These are phyloP conservation scores for Papilio demoleus DNA, from an alignment of 2,888 invertebrate genomes.

Conservation along the genomic window DNA sequence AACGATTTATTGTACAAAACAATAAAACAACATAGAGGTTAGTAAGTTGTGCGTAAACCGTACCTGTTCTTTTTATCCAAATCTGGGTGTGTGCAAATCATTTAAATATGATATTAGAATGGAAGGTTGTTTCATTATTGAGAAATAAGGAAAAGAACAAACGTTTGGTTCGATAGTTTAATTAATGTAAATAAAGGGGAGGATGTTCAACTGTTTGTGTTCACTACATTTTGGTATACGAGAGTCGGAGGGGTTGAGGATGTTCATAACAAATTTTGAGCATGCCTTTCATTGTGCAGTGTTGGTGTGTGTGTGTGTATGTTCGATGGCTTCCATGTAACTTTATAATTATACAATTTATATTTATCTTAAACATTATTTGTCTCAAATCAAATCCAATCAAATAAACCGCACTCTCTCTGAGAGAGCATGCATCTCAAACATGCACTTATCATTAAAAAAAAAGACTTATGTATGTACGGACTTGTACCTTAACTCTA, in stretches of 20 bases:
- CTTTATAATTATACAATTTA: conserved; percentile 37
- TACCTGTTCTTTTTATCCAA: conserved; percentile 43
- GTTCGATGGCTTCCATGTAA: conserved; percentile 39
- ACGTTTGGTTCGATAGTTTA: conserved; percentile 66
- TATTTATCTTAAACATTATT: conserved; percentile 44
- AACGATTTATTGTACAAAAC: conserved; percentile 69
- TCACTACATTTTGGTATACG: conserved; percentile 60
- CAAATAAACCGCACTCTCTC: conserved; percentile 68
- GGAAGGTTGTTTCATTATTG: conserved; percentile 41
- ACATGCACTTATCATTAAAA: conserved; percentile 65
- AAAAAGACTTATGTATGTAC: conserved; percentile 69
- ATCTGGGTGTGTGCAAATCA: conserved; percentile 43
- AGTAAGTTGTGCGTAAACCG: conserved; percentile 47
- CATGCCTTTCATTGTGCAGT: conserved; percentile 77
- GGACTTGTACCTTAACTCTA: conserved; percentile 60
- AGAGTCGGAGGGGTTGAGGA: conserved; percentile 62
- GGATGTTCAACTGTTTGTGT: conserved; percentile 31
- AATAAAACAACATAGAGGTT: conserved; percentile 50
- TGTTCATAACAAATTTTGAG: conserved; percentile 69
- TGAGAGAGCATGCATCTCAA: conserved; percentile 73
- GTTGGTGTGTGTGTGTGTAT: conserved; percentile 52
- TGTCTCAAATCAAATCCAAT: conserved; percentile 53
- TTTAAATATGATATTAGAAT: conserved; percentile 40
- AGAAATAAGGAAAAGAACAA: conserved; percentile 51
- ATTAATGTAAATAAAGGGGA: conserved; percentile 67